Evolutionary conservation across 2,113 vertebrate species (phyloP).

Genomic region (Corythornis madagascariensis): DNA sequence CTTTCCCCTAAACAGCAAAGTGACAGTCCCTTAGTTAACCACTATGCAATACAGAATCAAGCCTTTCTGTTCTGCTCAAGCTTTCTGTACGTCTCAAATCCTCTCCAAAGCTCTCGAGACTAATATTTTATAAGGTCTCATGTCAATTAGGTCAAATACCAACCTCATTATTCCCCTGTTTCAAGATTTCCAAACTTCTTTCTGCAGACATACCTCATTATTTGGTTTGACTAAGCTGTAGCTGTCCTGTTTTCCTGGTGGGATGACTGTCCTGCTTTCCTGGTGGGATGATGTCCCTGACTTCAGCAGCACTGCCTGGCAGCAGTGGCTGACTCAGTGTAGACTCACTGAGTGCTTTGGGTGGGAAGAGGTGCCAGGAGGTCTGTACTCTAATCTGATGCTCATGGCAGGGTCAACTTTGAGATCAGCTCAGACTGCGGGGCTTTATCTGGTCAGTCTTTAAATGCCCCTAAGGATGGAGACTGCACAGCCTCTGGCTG

Average conservation of each 20-base stretch:
- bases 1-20: not conserved
- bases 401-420: not conserved
- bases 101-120: not conserved
- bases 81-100: not conserved
- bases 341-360: not conserved
- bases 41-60: not conserved
- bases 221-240: not conserved
- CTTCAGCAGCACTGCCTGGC: not conserved
- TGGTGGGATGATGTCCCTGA: not conserved
- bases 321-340: accelerated
- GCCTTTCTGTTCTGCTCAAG: not conserved
- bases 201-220: not conserved
- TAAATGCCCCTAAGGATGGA: not conserved
- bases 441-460: not conserved
- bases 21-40: not conserved
- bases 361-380: not conserved
- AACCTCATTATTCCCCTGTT: slow-evolving; percentile 6
- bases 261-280: not conserved
- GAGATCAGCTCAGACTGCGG: not conserved
- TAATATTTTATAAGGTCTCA: not conserved
- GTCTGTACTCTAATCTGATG: not conserved
- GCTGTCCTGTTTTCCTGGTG: not conserved
- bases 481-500: not conserved
- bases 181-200: not conserved
- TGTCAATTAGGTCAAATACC: slow-evolving; percentile 33